Evolutionary conservation across 2,113 vertebrate genomes (phyloP).

Genomic region (Lepus timidus): DNA sequence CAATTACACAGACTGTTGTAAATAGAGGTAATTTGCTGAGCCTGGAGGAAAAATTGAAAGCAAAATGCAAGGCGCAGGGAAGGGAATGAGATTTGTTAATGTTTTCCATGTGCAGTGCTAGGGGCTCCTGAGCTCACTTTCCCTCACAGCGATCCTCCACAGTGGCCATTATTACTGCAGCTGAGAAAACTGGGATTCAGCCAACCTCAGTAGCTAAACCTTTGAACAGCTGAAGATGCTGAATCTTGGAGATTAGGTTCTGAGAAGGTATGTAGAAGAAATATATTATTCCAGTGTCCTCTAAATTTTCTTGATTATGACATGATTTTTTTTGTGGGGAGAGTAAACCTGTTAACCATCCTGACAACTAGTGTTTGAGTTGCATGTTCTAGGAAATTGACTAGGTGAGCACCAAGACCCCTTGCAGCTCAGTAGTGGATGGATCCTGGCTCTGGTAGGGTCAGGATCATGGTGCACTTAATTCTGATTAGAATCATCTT

Average conservation of each 20-base stretch:
- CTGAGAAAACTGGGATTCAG: not conserved
- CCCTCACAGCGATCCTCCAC: too few species aligned
- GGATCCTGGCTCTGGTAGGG: not conserved
- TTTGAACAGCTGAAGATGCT: not conserved
- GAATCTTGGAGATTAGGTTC: not conserved
- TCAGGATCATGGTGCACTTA: not conserved
- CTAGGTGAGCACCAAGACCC: not conserved
- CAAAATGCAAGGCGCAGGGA: not conserved
- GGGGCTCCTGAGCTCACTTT: not conserved
- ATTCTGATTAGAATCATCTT: not conserved
- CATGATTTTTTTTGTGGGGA: not conserved
- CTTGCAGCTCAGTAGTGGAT: not conserved
- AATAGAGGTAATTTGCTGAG: not conserved
- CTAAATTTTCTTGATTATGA: constrained; percentile 7
- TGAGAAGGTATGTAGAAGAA: not conserved
- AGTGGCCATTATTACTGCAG: not conserved
- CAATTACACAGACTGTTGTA: not conserved
- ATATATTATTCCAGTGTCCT: not conserved
- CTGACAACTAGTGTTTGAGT: not conserved
- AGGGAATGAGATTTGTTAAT: not conserved
- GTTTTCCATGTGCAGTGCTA: not conserved
- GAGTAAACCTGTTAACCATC: not conserved
- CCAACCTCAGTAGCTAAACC: not conserved
- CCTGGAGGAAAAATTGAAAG: not conserved
- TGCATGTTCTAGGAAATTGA: not conserved